These are phyloP conservation scores for Holocentrus rufus DNA, from an alignment of 2,797 vertebrate genomes.

Conservation along the genomic window DNA sequence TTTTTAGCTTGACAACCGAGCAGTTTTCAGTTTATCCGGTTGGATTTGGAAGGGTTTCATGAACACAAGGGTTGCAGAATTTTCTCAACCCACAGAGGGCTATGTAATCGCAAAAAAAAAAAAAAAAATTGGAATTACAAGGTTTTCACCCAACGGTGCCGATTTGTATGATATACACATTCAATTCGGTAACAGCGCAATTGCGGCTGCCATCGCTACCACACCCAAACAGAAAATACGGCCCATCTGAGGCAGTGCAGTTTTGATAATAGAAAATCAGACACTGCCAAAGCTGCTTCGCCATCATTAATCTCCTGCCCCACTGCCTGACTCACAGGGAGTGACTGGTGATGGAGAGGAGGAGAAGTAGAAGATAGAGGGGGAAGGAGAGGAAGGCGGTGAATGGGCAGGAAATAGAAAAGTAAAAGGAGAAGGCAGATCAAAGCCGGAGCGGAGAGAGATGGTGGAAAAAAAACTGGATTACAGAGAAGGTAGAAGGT, in stretches of 20 bases:
- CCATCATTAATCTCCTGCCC: slow-evolving; percentile 77
- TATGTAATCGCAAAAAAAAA: too few relatives aligned
- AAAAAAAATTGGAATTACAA: too few relatives aligned
- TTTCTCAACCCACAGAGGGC: too few relatives aligned
- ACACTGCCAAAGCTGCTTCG: slow-evolving; percentile 71
- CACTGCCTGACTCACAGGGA: slow-evolving; percentile 57
- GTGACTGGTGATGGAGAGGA: slow-evolving; percentile 63
- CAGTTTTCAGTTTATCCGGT: too few relatives aligned
- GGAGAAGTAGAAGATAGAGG: slow-evolving; percentile 60
- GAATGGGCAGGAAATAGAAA: slow-evolving; percentile 62
- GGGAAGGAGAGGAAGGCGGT: slow-evolving; percentile 40
- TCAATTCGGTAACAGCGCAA: slow-evolving; percentile 68
- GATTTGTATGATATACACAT: slow-evolving; percentile 69
- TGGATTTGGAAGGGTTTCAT: too few relatives aligned
- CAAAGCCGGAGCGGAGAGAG: slow-evolving; percentile 49
- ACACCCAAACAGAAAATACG: slow-evolving; percentile 63
- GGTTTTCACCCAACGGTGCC: too few relatives aligned
- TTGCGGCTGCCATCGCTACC: slow-evolving; percentile 63
- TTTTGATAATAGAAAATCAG: slow-evolving; percentile 81
- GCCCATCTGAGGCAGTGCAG: slow-evolving; percentile 56
- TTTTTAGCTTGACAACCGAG: too few relatives aligned
- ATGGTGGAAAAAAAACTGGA: slow-evolving; percentile 32
- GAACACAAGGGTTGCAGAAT: too few relatives aligned
- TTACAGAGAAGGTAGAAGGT: slow-evolving; percentile 5
- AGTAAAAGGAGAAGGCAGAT: slow-evolving; percentile 53